These are phyloP conservation scores for Lontra canadensis DNA, from an alignment of 2,113 vertebrate genomes.

Conservation along the genomic window DNA sequence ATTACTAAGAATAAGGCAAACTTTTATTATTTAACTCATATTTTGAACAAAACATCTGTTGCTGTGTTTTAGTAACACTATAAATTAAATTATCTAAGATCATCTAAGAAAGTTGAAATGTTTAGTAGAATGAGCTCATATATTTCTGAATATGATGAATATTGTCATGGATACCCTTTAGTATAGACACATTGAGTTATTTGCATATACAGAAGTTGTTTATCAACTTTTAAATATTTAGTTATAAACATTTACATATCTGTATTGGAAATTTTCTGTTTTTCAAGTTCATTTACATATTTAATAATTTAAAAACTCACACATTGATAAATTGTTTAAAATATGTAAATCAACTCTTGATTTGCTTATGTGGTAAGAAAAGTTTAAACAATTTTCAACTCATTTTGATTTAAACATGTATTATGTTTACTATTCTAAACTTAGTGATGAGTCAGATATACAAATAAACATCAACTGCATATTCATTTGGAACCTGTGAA, in stretches of 20 bases:
- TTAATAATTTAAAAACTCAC: not conserved
- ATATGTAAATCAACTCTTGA: not conserved
- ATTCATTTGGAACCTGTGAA: not conserved
- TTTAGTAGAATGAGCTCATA: not conserved
- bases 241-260: not conserved
- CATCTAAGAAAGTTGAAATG: not conserved
- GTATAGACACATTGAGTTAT: not conserved
- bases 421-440: not conserved
- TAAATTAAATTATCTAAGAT: conserved; percentile 9
- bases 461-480: not conserved
- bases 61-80: not conserved
- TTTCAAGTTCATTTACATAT: not conserved
- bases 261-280: not conserved
- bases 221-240: not conserved
- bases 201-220: not conserved
- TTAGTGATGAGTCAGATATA: not conserved
- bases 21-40: not conserved
- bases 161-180: not conserved
- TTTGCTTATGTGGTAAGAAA: not conserved
- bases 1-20: not conserved
- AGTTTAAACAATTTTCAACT: not conserved
- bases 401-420: not conserved
- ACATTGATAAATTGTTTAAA: not conserved
- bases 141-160: not conserved
- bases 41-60: not conserved